Conservation (phyloP, 2,113 vertebrate genomes). For the Rhinogobius similis region DNA sequence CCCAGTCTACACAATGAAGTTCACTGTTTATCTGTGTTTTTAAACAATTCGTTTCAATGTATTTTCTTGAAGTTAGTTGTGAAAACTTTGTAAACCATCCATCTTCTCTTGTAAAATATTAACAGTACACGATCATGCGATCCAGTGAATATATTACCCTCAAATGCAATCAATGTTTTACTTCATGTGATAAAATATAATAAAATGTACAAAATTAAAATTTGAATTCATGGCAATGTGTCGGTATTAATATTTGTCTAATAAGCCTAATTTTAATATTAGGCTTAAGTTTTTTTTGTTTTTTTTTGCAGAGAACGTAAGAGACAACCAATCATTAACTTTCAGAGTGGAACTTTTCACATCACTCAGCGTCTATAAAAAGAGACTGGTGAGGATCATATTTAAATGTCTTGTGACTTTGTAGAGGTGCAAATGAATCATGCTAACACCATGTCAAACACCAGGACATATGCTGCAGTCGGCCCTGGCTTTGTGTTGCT, state of each 20-base stretch:
- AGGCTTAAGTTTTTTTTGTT: neutral
- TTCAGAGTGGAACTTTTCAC: constrained; percentile 9
- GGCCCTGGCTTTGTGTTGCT: constrained; percentile 3
- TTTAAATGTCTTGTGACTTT: constrained; percentile 42
- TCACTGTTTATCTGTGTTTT: neutral
- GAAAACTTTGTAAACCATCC: neutral
- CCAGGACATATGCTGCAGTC: constrained; percentile 21
- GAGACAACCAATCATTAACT: constrained; percentile 13
- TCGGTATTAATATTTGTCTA: too few relatives aligned
- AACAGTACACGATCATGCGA: constrained; percentile 2
- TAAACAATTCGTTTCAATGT: neutral
- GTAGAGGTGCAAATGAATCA: constrained; percentile 51
- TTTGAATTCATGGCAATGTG: too few relatives aligned
- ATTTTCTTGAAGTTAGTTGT: constrained; percentile 3
- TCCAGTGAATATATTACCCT: neutral
- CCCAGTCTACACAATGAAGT: neutral
- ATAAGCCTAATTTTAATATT: too few relatives aligned
- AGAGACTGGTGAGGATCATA: constrained; percentile 33
- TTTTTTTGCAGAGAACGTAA: neutral
- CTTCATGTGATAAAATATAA: neutral
- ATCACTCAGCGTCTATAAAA: constrained; percentile 32
- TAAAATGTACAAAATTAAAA: neutral
- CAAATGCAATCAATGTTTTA: neutral
- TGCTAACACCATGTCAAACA: constrained; percentile 44
- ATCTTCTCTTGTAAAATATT: neutral